These are phyloP conservation scores for Pseudonaja textilis DNA, from an alignment of 2,113 vertebrate genomes.

Conservation along the genomic window DNA sequence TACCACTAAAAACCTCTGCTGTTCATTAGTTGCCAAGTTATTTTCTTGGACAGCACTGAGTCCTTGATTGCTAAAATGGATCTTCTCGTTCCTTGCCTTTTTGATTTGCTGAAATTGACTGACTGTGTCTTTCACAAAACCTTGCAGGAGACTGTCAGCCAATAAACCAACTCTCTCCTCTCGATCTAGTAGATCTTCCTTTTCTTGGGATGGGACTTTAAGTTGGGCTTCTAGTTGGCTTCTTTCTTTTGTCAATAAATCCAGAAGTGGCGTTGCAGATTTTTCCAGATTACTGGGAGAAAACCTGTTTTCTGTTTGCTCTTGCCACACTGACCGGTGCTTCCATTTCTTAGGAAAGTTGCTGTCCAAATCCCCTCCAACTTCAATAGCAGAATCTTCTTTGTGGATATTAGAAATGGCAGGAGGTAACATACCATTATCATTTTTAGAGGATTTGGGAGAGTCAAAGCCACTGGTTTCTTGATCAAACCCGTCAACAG, in stretches of 20 bases:
- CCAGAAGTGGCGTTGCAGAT: conserved; percentile 72
- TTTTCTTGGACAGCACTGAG: conserved; percentile 62
- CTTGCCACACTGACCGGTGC: conserved; percentile 56
- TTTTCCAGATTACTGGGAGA: conserved; percentile 56
- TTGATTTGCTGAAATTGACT: conserved; percentile 83
- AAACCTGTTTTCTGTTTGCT: conserved; percentile 64
- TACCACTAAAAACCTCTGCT: conserved; percentile 72
- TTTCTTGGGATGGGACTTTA: conserved; percentile 55
- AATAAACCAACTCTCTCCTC: conserved; percentile 73
- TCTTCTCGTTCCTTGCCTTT: conserved; percentile 84
- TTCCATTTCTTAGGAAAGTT: conserved; percentile 67
- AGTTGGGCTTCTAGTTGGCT: conserved; percentile 71
- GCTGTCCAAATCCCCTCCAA: conserved; percentile 56
- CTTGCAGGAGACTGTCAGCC: conserved; percentile 80
- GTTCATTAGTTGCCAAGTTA: conserved; percentile 52
- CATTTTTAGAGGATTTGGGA: conserved; percentile 53
- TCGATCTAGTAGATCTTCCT: conserved; percentile 59
- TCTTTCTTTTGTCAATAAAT: conserved; percentile 76
- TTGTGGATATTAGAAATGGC: conserved; percentile 45
- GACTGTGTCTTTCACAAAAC: conserved; percentile 83
- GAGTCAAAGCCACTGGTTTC: conserved; percentile 57
- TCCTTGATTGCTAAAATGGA: conserved; percentile 75
- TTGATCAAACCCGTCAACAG: conserved; percentile 25
- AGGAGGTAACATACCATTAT: conserved; percentile 36
- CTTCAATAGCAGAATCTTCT: conserved; percentile 37